phyloP scores from a whole-genome alignment of 2,113 vertebrate genomes.

The Tiliqua scincoides region DNA sequence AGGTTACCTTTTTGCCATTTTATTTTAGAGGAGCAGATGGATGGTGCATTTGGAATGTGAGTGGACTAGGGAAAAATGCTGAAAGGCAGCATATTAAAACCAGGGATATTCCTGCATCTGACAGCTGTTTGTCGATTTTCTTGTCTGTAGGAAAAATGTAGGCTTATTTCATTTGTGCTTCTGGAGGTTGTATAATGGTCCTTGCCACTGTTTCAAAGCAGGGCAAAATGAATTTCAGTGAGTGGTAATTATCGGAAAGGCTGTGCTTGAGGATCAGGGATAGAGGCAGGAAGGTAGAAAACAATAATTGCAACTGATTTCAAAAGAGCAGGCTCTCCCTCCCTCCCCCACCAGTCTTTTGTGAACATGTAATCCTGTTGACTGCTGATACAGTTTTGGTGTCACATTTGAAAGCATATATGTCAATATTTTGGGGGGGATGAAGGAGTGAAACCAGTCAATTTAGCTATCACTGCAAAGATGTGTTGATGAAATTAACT shows the following conservation, averaged over 20 bases:
- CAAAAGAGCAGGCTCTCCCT: constrained; percentile 17
- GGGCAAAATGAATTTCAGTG: constrained; percentile 41
- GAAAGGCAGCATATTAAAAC: constrained; percentile 56
- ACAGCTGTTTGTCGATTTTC: constrained; percentile 66
- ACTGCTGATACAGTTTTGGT: constrained; percentile 39
- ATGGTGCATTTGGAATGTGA: constrained; percentile 58
- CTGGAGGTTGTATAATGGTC: constrained; percentile 68
- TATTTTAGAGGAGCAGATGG: constrained; percentile 63
- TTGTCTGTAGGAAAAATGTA: constrained; percentile 45
- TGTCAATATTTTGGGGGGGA: constrained; percentile 11
- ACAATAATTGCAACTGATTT: constrained; percentile 16
- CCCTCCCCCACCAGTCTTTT: neutral
- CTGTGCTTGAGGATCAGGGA: constrained; percentile 10
- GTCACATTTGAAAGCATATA: constrained; percentile 25
- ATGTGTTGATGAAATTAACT: constrained; percentile 30
- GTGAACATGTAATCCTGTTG: constrained; percentile 4
- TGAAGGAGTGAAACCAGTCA: neutral
- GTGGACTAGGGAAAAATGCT: constrained; percentile 57
- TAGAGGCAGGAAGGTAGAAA: neutral
- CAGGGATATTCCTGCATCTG: constrained; percentile 27
- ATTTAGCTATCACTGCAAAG: neutral
- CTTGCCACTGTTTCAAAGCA: constrained; percentile 54
- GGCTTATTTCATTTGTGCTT: constrained; percentile 71
- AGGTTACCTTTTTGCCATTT: constrained; percentile 49
- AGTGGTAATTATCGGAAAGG: constrained; percentile 23